Base-by-base conservation (phyloP, 2,888 invertebrate genomes). In the Drosophila macrothrix region DNA sequence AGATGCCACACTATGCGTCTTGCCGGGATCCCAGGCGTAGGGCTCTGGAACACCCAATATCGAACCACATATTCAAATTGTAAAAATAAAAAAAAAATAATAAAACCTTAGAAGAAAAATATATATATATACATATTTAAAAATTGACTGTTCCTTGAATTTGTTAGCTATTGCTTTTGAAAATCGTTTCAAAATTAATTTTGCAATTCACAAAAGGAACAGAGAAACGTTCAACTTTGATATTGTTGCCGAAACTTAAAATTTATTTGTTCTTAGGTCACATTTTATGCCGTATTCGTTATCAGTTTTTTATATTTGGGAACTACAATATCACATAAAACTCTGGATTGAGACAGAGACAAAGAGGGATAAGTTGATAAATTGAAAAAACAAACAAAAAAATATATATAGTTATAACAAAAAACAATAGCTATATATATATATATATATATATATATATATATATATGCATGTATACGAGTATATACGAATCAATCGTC, bases 1-100 rank as follows among this genome's bases (percentile, higher is more conserved):
- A 83, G 99, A 99, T 94, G 99, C 99, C 12, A 99, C 99, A 12
- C 93, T 98, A 88, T 98, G 98, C 70, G 71, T 75, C 28, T 37
- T 88, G 64, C 88, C 85, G 9, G 90, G 91, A 10, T 2, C 67
- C 19, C 63, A 64, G 9, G 53, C 77, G 67, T 78, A 80, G 77
- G n/a, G 12, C 29, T 19, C 31, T 53, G 54, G 46, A 43, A 22
- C 28, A n/a, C 35, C 16, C 25, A 25, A 31, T 46, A 41, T 55
- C 22, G n/a, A 55, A 64, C 12, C 22, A 31, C 43, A 53, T 46
- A 61, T 52, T 52, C 12, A 58, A 61, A 52, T 70, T 61, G 28
- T 25, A 14, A 14, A 10, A 59, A 28, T 33, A 14, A 52, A 52
- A 29, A 29, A 5, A 28, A 69, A 52, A 25, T 19, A 19, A 25